Evolutionary conservation across 2,797 vertebrate genomes (phyloP).

Genomic region (Heterohyrax brucei): DNA sequence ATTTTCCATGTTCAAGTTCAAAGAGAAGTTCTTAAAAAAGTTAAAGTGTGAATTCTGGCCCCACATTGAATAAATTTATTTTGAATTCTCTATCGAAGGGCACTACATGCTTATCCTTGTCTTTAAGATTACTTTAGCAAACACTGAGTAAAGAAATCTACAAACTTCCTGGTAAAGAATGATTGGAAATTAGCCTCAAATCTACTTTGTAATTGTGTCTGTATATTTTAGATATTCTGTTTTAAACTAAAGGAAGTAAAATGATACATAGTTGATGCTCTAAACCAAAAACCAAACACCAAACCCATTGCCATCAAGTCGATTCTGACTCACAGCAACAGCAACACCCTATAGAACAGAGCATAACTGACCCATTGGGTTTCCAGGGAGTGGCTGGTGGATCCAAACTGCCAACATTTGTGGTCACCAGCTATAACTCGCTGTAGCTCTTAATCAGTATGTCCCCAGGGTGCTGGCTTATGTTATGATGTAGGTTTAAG

Average conservation of each 20-base stretch:
- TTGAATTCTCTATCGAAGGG: background rate
- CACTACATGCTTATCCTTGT: background rate
- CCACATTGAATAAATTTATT: background rate
- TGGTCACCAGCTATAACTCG: too few species aligned
- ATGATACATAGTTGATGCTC: conserved; percentile 17
- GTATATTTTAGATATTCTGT: conserved; percentile 43
- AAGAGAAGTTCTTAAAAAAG: background rate
- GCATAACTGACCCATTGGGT: too few species aligned
- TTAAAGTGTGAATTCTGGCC: background rate
- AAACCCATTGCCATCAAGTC: too few species aligned
- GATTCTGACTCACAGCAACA: too few species aligned
- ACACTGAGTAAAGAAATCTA: background rate
- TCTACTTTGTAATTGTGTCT: conserved; percentile 14
- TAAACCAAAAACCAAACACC: background rate
- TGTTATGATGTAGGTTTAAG: background rate
- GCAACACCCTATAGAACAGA: too few species aligned
- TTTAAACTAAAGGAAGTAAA: conserved; percentile 51
- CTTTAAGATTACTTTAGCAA: background rate
- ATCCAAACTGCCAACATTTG: too few species aligned
- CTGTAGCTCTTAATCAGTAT: too few species aligned
- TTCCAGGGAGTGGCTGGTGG: too few species aligned
- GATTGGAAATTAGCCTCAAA: conserved; percentile 56
- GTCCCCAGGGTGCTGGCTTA: background rate
- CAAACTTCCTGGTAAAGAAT: background rate
- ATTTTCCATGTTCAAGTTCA: background rate